Percentiles rank a stretch among this genome's conserved stretches.
phyloP scores from a whole-genome alignment of 2,888 invertebrate species.

The Diarsia brunnea region DNA sequence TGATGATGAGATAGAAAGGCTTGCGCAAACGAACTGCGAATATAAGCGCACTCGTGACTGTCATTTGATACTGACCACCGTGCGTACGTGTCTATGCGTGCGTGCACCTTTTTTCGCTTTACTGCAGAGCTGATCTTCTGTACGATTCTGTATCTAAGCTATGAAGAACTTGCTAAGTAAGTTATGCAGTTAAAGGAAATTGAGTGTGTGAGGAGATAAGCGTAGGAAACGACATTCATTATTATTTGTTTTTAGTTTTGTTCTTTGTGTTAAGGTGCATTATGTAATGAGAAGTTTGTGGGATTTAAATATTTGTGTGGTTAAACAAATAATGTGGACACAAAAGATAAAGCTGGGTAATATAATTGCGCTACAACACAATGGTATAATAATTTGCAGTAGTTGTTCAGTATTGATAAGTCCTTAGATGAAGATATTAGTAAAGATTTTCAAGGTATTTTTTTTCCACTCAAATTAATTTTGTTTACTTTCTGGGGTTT shows the following conservation, averaged over 20 bases:
- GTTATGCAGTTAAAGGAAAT: conserved; percentile 56
- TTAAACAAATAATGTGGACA: neutral
- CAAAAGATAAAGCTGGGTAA: neutral
- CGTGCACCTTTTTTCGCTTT: neutral
- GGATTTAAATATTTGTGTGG: neutral
- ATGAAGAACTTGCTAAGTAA: conserved; percentile 48
- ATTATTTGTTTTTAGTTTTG: neutral
- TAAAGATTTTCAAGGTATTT: too few relatives aligned
- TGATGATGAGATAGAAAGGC: neutral
- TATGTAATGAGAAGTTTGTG: neutral
- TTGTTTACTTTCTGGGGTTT: too few relatives aligned
- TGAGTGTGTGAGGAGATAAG: conserved; percentile 29
- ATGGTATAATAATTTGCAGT: neutral
- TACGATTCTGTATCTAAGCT: neutral
- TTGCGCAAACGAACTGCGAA: neutral
- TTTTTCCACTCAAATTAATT: too few relatives aligned
- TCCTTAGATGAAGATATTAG: too few relatives aligned
- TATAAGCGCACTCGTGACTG: neutral
- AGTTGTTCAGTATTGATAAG: neutral
- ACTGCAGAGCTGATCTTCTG: conserved; percentile 3
- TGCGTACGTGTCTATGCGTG: neutral
- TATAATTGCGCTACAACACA: neutral
- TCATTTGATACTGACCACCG: neutral
- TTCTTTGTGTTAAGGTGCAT: neutral
- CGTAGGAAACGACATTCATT: conserved; percentile 27